These are phyloP conservation scores for Corydoras maculifer DNA, from an alignment of 2,113 vertebrate species.

Conservation along the genomic window DNA sequence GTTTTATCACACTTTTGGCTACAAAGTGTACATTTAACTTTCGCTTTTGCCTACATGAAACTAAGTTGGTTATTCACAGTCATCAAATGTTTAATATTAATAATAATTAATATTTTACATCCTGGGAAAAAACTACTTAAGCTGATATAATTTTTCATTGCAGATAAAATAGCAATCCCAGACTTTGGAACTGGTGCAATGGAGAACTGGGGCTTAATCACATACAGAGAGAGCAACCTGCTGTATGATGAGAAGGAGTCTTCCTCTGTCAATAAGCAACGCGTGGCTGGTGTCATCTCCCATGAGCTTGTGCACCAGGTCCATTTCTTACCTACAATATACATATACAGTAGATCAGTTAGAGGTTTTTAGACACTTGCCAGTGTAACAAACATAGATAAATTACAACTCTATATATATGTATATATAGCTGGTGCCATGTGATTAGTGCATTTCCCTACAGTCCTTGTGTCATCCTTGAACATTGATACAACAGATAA, in stretches of 20 bases:
- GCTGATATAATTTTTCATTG: constrained; percentile 18
- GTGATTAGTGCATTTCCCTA: too few relatives aligned
- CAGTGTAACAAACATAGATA: background rate
- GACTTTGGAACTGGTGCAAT: constrained; percentile 97
- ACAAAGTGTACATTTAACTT: too few relatives aligned
- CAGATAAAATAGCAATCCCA: constrained; percentile 96
- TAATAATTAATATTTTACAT: background rate
- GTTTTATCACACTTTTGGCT: too few relatives aligned
- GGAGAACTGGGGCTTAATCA: constrained; percentile 98
- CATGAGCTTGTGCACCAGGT: constrained; percentile 98
- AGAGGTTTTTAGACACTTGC: too few relatives aligned
- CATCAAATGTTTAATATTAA: background rate
- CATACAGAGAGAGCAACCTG: constrained; percentile 90
- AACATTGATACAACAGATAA: constrained; percentile 23
- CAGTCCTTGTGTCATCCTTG: background rate
- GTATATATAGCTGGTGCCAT: too few relatives aligned
- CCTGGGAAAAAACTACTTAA: background rate
- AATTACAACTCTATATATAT: too few relatives aligned
- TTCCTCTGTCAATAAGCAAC: constrained; percentile 81
- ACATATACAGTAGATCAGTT: too few relatives aligned
- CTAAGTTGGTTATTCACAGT: too few relatives aligned
- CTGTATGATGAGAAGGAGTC: constrained; percentile 81
- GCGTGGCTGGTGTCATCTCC: constrained; percentile 82
- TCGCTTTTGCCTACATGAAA: too few relatives aligned
- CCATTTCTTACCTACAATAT: constrained; percentile 18